Evolutionary conservation across 2,797 vertebrate species (phyloP), one percentile per base, ranked within the genome.

Genomic region (Gambusia yucatana): DNA sequence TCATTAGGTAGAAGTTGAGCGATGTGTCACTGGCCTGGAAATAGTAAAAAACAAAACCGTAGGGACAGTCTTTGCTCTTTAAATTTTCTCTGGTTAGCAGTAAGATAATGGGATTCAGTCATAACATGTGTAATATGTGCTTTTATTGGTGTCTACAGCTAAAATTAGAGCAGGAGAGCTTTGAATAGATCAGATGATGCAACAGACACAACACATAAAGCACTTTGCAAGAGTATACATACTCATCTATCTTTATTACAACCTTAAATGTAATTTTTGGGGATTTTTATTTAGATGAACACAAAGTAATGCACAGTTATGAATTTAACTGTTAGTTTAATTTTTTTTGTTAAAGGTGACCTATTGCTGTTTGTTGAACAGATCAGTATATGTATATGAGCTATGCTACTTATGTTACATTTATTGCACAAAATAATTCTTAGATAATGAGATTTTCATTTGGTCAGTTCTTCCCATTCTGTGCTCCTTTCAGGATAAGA

Each of bases 1-100:
- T 94, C 89, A 93, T 92, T 94, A 93, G 89, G 88, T 88, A 79
- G 84, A 92, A 84, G 88, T 76, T 87, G 86, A 91, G 73, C 55
- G 59, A 90, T 84, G 83, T 93, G 83, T 89, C 89, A 91, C 81
- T 88, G 86, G 87, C 86, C 84, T 61, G n/a, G 80, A 91, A 90
- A 90, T 89, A 92, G 92, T 86, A 87, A 82, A 88, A 39, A 90
- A 77, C 83, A 82, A 86, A 87, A 86, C 80, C 70, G 52, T 33
- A 71, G 80, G 59, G 84, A 87, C 72, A 80, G 69, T 86, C 9
- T 28, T 75, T 76, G 76, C 16, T 59, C 67, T 47, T 57, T 74
- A 86, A 10, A 72, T 78, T 50, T 47, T 30, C 30, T 80, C 81
- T 74, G 39, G 76, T 77, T 72, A 74, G 44, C 72, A 80, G 41